phyloP scores from a whole-genome alignment of 2,113 vertebrate genomes.

The Dolichallabes microphthalmus region DNA sequence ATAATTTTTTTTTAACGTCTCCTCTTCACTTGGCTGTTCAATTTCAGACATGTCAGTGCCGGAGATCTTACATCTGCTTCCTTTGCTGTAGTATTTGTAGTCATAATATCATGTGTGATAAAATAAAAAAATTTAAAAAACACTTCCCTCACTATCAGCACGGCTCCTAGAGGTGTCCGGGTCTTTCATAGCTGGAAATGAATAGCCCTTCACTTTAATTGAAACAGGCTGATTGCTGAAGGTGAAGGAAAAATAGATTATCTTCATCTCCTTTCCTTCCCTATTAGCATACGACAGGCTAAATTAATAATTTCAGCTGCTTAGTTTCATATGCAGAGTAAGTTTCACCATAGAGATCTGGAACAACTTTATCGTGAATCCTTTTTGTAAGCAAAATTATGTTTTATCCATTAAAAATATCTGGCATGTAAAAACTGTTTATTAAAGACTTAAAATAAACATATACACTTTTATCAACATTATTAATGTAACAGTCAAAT shows the following conservation, averaged over 20 bases:
- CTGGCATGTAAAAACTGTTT: neutral
- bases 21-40: neutral
- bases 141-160: slow-evolving; percentile 18
- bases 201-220: slow-evolving; percentile 45
- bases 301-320: slow-evolving; percentile 31
- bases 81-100: neutral
- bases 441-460: neutral
- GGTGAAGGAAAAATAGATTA: slow-evolving; percentile 34
- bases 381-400: neutral
- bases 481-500: neutral
- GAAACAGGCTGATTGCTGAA: slow-evolving; percentile 47
- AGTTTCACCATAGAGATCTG: slow-evolving; percentile 10
- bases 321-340: slow-evolving; percentile 26
- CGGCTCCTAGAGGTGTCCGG: slow-evolving; percentile 23
- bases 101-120: neutral
- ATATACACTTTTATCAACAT: neutral
- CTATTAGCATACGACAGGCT: slow-evolving; percentile 20
- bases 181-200: slow-evolving; percentile 42
- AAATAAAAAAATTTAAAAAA: neutral
- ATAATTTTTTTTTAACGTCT: neutral
- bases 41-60: neutral
- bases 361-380: neutral
- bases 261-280: slow-evolving; percentile 5
- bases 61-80: neutral
- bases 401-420: neutral